Evolutionary conservation across 2,113 vertebrate genomes (phyloP), one percentile per base, ranked within the genome.

Genomic region (Cyphomyrus discorhynchus): DNA sequence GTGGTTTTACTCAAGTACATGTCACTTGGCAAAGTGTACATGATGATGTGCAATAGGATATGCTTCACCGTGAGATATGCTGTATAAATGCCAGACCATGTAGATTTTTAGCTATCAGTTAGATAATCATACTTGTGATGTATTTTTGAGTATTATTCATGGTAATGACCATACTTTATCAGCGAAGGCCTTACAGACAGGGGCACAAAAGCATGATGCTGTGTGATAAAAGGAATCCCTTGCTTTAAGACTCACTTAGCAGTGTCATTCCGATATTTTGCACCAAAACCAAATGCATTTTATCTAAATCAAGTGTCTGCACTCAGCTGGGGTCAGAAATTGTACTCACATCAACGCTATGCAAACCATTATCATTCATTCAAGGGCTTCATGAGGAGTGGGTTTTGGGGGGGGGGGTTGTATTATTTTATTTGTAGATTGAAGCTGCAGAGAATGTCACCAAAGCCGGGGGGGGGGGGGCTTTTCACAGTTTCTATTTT

Each of bases 261-360:
- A 47, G 17, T 24, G 80, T 27, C 24, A 47, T 13, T 49, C n/a
- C 4, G 46, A 77, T 77, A 77, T 35, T 77, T 17, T 85, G 46
- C 83, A 85, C 47, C 46, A 85, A 27, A 49, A 46, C 9, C 83
- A 85, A 49, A 46, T 85, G 42, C 21, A 77, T 77, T 46, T 46
- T 85, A 46, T 85, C 46, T n/a, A 50, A 85, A 85, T 27, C 83
- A 85, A 85, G 83, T 85, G 83, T 85, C 46, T 50, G 21, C 42
- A 85, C 24, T 49, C 42, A 11, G 45, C 45, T 85, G 46, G 24
- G 47, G 83, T 49, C 45, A 85, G 83, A 85, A 85, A 85, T 85
- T 49, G n/a, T 47, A 10, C 83, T 24, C 46, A 27, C n/a, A 15
- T 77, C 70, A 77, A 5, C 35, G 35, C 27, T 77, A 77, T 15